phyloP scores from a whole-genome alignment of 1,140 invertebrate genomes.

The Drosophila ohnishii region DNA sequence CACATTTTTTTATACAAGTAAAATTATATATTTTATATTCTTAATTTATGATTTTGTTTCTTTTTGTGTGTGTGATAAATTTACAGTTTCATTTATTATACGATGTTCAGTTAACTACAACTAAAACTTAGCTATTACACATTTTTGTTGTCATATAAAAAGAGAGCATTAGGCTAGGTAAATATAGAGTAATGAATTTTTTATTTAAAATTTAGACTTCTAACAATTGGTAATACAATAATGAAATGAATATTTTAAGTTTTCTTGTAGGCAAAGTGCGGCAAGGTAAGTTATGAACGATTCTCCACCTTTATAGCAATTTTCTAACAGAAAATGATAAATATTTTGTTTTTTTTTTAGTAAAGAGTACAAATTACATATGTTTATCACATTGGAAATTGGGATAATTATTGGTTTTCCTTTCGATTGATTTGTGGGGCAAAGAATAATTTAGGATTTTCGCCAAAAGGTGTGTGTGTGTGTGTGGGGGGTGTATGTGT shows the following conservation, averaged over 20 bases:
- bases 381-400: constrained; percentile 77
- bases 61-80: constrained; percentile 68
- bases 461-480: constrained; percentile 39
- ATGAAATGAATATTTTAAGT: constrained; percentile 64
- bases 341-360: constrained; percentile 57
- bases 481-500: constrained; percentile 32
- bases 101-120: constrained; percentile 72
- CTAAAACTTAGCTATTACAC: constrained; percentile 64
- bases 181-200: constrained; percentile 60
- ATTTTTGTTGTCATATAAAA: constrained; percentile 39
- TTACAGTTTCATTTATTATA: constrained; percentile 74
- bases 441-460: constrained; percentile 41
- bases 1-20: constrained; percentile 7
- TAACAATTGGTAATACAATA: constrained; percentile 61
- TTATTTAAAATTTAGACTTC: constrained; percentile 36
- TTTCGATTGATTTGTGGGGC: constrained; percentile 47
- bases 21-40: constrained; percentile 40
- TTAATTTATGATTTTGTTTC: constrained; percentile 54
- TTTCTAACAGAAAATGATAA: constrained; percentile 66
- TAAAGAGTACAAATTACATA: constrained; percentile 71
- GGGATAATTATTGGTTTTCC: constrained; percentile 63
- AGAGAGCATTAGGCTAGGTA: constrained; percentile 61
- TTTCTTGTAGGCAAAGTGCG: constrained; percentile 77
- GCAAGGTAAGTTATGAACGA: constrained; percentile 53
- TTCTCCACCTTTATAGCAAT: constrained; percentile 61